Conservation (phyloP, 2,113 vertebrate species). For the Verasper variegatus region DNA sequence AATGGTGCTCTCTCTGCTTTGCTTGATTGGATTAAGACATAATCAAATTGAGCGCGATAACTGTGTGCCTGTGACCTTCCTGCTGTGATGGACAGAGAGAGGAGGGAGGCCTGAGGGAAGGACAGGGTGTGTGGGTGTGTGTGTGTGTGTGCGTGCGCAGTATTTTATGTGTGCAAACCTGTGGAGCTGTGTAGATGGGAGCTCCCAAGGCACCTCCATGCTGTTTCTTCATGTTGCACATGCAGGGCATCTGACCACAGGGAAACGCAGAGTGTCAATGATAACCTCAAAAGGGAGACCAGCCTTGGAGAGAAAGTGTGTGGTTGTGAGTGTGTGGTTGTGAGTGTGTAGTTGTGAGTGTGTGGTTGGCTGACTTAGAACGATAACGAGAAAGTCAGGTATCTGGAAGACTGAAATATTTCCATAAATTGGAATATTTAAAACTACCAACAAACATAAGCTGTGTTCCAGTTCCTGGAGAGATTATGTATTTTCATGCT, state of each 20-base stretch:
- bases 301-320: background rate
- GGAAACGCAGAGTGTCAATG: background rate
- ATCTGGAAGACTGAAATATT: background rate
- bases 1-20: conserved; percentile 74
- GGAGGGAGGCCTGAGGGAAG: conserved; percentile 41
- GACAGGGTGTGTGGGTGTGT: conserved; percentile 6
- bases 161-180: background rate
- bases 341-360: no score
- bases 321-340: background rate
- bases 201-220: conserved; percentile 14
- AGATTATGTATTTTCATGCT: background rate
- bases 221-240: conserved; percentile 35
- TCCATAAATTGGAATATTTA: background rate
- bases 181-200: conserved; percentile 14
- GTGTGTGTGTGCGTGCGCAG: background rate
- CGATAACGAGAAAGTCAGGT: background rate
- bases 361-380: background rate
- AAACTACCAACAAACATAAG: background rate
- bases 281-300: conserved; percentile 11
- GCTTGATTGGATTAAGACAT: conserved; percentile 83
- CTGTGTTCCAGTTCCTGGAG: background rate
- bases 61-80: conserved; percentile 78
- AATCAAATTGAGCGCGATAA: conserved; percentile 80
- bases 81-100: conserved; percentile 39
- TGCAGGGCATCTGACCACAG: background rate